Base-by-base conservation (phyloP, 2,113 vertebrate species). In the Anthoscopus minutus region DNA sequence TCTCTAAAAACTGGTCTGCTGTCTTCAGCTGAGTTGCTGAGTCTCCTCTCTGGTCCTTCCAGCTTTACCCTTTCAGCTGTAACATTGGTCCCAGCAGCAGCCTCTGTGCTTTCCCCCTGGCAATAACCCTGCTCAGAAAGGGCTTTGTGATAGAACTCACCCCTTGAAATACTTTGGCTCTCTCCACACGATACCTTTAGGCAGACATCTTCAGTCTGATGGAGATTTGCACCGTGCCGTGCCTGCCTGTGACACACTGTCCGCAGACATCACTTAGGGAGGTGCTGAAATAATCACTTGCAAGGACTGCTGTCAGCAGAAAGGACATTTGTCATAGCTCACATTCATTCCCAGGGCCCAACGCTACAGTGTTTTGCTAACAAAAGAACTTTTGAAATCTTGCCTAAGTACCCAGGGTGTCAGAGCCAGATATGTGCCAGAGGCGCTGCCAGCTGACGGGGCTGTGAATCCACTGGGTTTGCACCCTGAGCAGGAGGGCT, bases 121-220 rank as follows among this genome's bases (percentile, higher is more conserved):
- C 5, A 14, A 16, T 11, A 79, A 12, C 15, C 40, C 50, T 53
- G 13, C 76, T 80, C 2, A 1, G 45, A 50, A 54, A 38, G 10
- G 25, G 6, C 0, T 0, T 11, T 71, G 15, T 44, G 37, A 62
- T 54, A 58, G 37, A 78, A 67, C 2, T 8, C 11, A n/a, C 6
- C 23, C 31, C 25, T 58, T 53, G 3, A 42, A 86, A 57, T 19
- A 16, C 17, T 79, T 58, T 14, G 18, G 1, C 21, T 89, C 21
- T 78, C 22, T 71, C 11, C 30, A 47, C 47, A 54, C 23, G 0
- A 4, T 51, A 35, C 10, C 38, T 7, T 3, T 15, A 80, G 67
- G 27, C 9, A 23, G 48, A 76, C 30, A 35, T 65, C 35, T 81
- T 62, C 33, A 30, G 48, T 8, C 38, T 67, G 27, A 64, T 13